Base-by-base conservation (phyloP, 2,113 vertebrate genomes). In the Megaceryle maxima region DNA sequence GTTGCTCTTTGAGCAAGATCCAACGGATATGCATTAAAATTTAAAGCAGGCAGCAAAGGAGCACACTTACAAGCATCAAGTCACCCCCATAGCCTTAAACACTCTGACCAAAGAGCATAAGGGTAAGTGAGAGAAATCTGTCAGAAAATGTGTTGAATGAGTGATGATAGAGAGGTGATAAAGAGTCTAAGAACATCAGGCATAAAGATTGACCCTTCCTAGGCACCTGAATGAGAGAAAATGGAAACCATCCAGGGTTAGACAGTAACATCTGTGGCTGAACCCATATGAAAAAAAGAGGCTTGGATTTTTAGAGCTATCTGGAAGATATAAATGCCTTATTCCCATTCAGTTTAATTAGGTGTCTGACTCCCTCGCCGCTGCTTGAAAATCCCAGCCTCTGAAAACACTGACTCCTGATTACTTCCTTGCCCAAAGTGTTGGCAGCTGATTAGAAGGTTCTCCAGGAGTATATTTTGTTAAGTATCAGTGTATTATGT, bases 11-110 rank as follows among this genome's bases (percentile, higher is more conserved):
- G 57, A 92, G 81, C 67, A 78, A 39, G 24, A 90, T 92, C 44
- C 62, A 72, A 62, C 48, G 59, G 48, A 83, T 56, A 7, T 50
- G 37, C 39, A 80, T 89, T 87, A 94, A 75, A 97, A 91, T 89
- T 95, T 92, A 92, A 97, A 92, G 75, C 56, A 31, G 46, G 56
- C 57, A 88, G 57, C 94, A 86, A 85, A 94, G 79, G 51, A 91
- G 66, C n/a, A 44, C 29, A 15, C 37, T 88, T 83, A 75, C 25
- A 86, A 90, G 94, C 73, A 94, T 78, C 53, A 90, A 87, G 43
- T 46, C 77, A 77, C 51, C 67, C 44, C 57, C 16, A 18, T 70
- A 37, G 35, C 85, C 74, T 81, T 86, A 92, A 95, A 90, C 33
- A 70, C 57, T 87, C 72, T 81, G 59, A 70, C 55, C 64, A 77